These are phyloP conservation scores for Lophotriccus pileatus DNA, from an alignment of 2,797 vertebrate species.

Conservation along the genomic window DNA sequence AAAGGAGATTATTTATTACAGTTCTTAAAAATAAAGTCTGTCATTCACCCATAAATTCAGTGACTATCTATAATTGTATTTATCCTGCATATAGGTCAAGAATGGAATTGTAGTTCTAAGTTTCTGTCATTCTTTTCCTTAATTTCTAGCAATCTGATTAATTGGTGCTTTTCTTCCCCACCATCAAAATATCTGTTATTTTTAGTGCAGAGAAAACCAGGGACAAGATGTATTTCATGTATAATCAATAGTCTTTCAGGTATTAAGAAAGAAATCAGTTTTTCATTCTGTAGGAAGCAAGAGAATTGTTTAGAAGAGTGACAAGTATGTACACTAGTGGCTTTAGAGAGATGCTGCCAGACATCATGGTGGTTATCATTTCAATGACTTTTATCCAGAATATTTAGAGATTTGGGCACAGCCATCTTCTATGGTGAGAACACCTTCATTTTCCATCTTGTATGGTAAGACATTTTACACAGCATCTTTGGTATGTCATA, in stretches of 20 bases:
- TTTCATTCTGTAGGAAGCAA: neutral
- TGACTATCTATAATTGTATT: neutral
- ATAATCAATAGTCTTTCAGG: neutral
- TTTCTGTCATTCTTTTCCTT: neutral
- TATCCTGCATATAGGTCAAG: neutral
- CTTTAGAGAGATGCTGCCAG: neutral
- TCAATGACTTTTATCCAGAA: neutral
- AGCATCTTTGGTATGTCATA: neutral
- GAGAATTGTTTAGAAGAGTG: neutral
- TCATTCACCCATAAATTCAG: neutral
- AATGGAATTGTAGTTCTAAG: neutral
- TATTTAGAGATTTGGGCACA: neutral
- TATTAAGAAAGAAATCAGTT: neutral
- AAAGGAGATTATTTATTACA: neutral
- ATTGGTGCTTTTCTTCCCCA: neutral
- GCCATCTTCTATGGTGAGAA: neutral
- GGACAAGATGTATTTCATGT: neutral
- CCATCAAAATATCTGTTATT: neutral
- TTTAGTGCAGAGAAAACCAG: neutral
- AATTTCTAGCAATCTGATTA: neutral
- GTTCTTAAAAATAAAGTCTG: neutral
- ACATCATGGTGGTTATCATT: neutral
- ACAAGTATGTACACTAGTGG: neutral
- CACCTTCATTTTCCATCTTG: neutral
- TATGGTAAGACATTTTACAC: neutral